Percentiles rank a stretch among this genome's conserved stretches.
Conservation (phyloP, 2,888 invertebrate genomes). For the Vandiemenella viatica region DNA sequence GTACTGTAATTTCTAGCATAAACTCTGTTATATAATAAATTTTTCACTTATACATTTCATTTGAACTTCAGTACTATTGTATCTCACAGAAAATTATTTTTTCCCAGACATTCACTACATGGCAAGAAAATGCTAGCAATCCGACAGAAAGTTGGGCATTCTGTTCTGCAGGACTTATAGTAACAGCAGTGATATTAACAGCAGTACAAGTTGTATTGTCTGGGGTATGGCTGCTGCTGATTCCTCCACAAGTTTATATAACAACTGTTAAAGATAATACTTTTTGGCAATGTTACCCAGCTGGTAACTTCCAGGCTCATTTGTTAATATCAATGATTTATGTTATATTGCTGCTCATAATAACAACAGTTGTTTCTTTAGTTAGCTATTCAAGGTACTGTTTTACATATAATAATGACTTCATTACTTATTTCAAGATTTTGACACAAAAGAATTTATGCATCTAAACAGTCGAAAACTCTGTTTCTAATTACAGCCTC, state of each 20-base stretch:
- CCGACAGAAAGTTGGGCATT: background rate
- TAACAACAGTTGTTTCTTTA: slow-evolving; percentile 11
- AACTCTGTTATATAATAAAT: too few species aligned
- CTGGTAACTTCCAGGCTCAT: slow-evolving; percentile 13
- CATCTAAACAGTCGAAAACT: too few species aligned
- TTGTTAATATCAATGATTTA: slow-evolving; percentile 15
- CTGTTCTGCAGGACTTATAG: slow-evolving; percentile 24
- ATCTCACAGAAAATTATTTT: too few species aligned
- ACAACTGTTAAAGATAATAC: slow-evolving; percentile 1
- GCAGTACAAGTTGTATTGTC: slow-evolving; percentile 29
- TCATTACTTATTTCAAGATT: too few species aligned
- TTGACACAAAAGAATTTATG: too few species aligned
- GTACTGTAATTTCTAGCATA: too few species aligned
- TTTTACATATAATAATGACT: too few species aligned
- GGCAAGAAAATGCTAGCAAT: slow-evolving; percentile 3
- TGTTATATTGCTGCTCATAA: slow-evolving; percentile 11
- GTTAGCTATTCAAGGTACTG: slow-evolving; percentile 12
- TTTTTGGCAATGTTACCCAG: slow-evolving; percentile 13
- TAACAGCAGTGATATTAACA: slow-evolving; percentile 25
- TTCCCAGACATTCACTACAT: slow-evolving; percentile 9
- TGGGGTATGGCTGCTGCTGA: slow-evolving; percentile 29
- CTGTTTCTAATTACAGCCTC: too few species aligned
- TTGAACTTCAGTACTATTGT: too few species aligned
- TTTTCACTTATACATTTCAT: too few species aligned
- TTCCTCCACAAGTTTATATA: slow-evolving; percentile 20